Conservation (phyloP, 2,888 invertebrate species). For the Tipula confusa region DNA sequence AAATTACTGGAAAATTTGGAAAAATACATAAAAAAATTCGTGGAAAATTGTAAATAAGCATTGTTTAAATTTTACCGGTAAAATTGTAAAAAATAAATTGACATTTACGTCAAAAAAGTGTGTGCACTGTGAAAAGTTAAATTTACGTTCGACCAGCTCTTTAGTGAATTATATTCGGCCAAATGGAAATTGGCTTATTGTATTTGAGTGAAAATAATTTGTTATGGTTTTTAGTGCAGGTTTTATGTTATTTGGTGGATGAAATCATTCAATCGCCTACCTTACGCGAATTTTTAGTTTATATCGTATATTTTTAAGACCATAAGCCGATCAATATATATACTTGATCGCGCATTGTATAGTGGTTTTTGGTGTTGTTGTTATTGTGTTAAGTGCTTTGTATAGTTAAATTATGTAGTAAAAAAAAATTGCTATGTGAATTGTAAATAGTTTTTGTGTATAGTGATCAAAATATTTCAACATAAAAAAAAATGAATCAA, state of each 20-base stretch:
- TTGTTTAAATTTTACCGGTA: neutral
- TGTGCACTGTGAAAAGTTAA: no score
- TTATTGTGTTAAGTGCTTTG: neutral
- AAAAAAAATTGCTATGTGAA: neutral
- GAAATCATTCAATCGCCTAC: neutral
- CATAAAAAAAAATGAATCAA: constrained; percentile 43
- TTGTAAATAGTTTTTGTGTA: neutral
- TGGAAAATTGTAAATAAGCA: neutral
- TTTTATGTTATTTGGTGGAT: neutral
- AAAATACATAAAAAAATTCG: neutral
- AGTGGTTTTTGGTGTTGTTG: neutral
- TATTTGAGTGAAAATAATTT: neutral
- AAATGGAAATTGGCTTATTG: neutral
- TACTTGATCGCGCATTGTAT: neutral
- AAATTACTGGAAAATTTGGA: neutral
- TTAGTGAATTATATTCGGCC: neutral
- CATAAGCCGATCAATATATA: neutral
- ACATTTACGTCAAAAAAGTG: no score
- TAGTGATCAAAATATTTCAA: no score
- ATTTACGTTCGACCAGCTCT: no score
- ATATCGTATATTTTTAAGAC: neutral
- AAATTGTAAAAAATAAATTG: no score
- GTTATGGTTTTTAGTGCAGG: neutral
- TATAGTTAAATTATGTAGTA: neutral
- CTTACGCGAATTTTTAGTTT: neutral